Conservation (phyloP, 2,113 vertebrate species). For the Rhineura floridana region DNA sequence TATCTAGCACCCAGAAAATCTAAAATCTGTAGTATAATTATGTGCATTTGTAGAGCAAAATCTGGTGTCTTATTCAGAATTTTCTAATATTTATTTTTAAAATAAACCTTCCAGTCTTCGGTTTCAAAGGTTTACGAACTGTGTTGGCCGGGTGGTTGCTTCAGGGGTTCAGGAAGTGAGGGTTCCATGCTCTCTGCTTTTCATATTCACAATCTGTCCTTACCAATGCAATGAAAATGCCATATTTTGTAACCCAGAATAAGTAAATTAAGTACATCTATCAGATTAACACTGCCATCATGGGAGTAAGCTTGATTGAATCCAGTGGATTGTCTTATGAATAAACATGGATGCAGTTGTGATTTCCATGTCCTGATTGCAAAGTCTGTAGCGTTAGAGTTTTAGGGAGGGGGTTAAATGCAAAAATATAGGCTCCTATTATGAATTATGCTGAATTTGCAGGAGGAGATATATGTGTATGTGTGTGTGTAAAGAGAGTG, state of each 20-base stretch:
- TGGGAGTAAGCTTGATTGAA: not conserved
- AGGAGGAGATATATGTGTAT: not conserved
- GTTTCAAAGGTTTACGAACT: not conserved
- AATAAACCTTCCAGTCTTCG: not conserved
- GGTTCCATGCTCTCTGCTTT: not conserved
- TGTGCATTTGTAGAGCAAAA: not conserved
- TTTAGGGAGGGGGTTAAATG: not conserved
- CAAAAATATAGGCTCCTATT: not conserved
- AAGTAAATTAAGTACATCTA: not conserved
- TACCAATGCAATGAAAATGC: not conserved
- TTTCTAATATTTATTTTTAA: not conserved
- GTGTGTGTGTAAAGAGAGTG: not conserved
- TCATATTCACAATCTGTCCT: not conserved
- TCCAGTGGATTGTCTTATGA: not conserved
- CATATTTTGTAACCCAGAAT: not conserved
- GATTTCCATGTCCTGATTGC: not conserved
- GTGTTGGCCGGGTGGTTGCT: no score
- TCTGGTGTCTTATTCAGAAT: not conserved
- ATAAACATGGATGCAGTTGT: not conserved
- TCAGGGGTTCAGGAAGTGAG: not conserved
- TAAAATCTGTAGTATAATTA: not conserved
- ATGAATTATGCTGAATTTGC: not conserved
- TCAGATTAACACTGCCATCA: not conserved
- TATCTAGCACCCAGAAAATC: not conserved
- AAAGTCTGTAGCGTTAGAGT: not conserved